Conservation (phyloP, 2,797 vertebrate species). For the Clarias pachynema region DNA sequence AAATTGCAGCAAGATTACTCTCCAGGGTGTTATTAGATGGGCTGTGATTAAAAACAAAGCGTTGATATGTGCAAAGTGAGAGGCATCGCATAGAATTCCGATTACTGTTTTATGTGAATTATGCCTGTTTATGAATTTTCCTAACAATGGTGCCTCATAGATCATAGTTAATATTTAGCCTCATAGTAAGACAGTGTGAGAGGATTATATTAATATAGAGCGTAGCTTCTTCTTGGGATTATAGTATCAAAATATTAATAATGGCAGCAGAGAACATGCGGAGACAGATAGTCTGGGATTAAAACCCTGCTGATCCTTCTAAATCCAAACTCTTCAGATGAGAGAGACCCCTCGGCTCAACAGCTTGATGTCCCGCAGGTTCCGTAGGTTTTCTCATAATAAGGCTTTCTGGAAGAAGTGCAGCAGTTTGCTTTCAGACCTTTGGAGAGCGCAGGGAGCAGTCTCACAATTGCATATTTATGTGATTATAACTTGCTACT, state of each 20-base stretch:
- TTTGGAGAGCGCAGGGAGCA: not conserved
- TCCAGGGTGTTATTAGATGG: slow-evolving; percentile 70
- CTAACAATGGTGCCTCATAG: slow-evolving; percentile 61
- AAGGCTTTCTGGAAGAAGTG: not conserved
- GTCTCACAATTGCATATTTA: not conserved
- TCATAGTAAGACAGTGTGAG: slow-evolving; percentile 60
- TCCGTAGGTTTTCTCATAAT: slow-evolving; percentile 68
- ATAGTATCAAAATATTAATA: slow-evolving; percentile 71
- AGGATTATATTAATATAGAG: slow-evolving; percentile 71
- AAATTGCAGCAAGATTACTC: slow-evolving; percentile 70
- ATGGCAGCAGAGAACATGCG: slow-evolving; percentile 59
- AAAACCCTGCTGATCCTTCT: slow-evolving; percentile 60
- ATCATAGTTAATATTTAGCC: slow-evolving; percentile 72
- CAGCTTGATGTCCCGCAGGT: slow-evolving; percentile 62
- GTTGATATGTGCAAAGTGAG: slow-evolving; percentile 59
- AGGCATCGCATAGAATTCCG: slow-evolving; percentile 61
- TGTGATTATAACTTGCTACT: not conserved
- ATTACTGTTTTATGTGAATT: slow-evolving; percentile 54
- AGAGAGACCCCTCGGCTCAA: slow-evolving; percentile 57
- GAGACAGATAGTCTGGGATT: slow-evolving; percentile 62
- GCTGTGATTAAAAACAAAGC: slow-evolving; percentile 77
- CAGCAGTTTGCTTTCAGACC: not conserved
- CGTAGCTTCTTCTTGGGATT: slow-evolving; percentile 66
- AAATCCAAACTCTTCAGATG: slow-evolving; percentile 54
- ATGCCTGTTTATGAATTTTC: slow-evolving; percentile 51